A percentile compares a stretch with the other conserved stretches of the same genome.
These are phyloP conservation scores for Plectus sambesii DNA, from an alignment of 1,140 invertebrate genomes.

Conservation along the genomic window DNA sequence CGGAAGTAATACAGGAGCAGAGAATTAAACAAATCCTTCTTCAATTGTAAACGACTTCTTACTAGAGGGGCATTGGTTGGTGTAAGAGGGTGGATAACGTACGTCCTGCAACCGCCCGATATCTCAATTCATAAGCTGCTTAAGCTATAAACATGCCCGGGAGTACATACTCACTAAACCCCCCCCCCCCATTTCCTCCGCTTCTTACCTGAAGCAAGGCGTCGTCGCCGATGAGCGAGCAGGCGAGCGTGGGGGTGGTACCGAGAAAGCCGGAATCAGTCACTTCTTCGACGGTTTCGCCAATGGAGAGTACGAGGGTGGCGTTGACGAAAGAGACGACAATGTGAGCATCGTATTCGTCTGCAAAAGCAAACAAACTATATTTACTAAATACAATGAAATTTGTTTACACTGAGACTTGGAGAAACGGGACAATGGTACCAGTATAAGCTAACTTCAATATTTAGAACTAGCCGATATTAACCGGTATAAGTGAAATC, in stretches of 20 bases:
- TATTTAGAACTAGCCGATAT: slow-evolving; percentile 16
- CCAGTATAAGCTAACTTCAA: slow-evolving; percentile 3
- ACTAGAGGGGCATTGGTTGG: too few relatives aligned
- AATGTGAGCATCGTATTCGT: slow-evolving; percentile 98
- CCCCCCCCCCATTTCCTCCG: too few relatives aligned
- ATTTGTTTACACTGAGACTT: too few relatives aligned
- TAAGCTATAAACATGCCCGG: too few relatives aligned
- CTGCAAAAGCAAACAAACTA: slow-evolving; percentile 55
- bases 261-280: slow-evolving; percentile 97
- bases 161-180: too few relatives aligned
- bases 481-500: slow-evolving; percentile 14
- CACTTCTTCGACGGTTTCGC: slow-evolving; percentile 99
- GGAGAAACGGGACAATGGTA: not conserved
- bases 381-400: slow-evolving; percentile 2
- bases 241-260: slow-evolving; percentile 90
- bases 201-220: slow-evolving; percentile 76
- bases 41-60: too few relatives aligned
- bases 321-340: slow-evolving; percentile 99
- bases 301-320: slow-evolving; percentile 94
- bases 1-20: slow-evolving; percentile 27
- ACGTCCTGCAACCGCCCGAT: too few relatives aligned
- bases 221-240: slow-evolving; percentile 90
- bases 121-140: too few relatives aligned
- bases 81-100: too few relatives aligned
- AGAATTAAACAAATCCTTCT: slow-evolving; percentile 42